Base-by-base conservation (phyloP, 2,797 vertebrate species). In the Sebastes minor region DNA sequence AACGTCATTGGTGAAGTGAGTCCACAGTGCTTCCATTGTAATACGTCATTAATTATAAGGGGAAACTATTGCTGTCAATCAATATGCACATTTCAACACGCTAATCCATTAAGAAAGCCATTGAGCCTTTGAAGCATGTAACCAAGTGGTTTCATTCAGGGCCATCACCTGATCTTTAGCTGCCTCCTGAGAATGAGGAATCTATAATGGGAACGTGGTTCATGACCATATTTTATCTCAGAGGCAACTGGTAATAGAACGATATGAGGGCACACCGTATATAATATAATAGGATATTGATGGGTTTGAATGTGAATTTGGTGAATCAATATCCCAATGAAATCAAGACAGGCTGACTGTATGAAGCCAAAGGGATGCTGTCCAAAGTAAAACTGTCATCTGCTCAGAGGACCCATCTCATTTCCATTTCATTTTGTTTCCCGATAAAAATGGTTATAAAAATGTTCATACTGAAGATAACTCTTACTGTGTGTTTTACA, bases 1-100 rank as follows among this genome's bases (percentile, higher is more conserved):
- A 10, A 20, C 60, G 64, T 55, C 56, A 52, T 7, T 20, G 59
- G 14, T 61, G 25, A 52, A 78, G 46, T 65, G 67, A 88, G 67
- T 61, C 33, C 60, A 72, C 60, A 60, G 38, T 63, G n/a, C 8
- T 32, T 78, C 59, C 11, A 38, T 2, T 66, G 57, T 18, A 49
- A 71, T 61, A 35, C 23, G 64, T 42, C 42, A 72, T 83, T 67
- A 78, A 86, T 87, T 74, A 81, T 42, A 14, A 25, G 71, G 22
- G 27, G 46, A 66, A 57, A 66, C 59, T 49, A 30, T 81, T 57
- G 57, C 27, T 42, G 74, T 64, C 64, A 74, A 80, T 91, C 85
- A 81, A 90, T 88, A 85, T 60, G 62, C 53, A 81, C 56, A 78
- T 81, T 72, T 38, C 67, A 25, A 72, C 62, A 80, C 25, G 59